phyloP scores from a whole-genome alignment of 1,140 invertebrate genomes.

The Gryllus bimaculatus region DNA sequence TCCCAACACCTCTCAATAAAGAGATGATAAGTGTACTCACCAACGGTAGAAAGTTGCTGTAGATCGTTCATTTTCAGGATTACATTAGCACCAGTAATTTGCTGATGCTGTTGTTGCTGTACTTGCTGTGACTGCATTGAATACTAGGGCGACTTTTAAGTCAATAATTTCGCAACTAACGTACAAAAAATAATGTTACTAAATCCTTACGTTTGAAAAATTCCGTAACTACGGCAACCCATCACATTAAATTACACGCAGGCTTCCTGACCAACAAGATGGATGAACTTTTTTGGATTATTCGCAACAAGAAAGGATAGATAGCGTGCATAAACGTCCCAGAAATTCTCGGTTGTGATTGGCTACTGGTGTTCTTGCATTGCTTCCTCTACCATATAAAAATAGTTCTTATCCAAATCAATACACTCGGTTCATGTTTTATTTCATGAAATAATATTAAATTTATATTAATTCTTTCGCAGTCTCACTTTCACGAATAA shows the following conservation, averaged over 20 bases:
- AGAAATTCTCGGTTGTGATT: neutral
- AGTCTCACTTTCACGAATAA: no score
- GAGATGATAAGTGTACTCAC: slow-evolving; percentile 36
- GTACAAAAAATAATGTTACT: neutral
- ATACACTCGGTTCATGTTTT: neutral
- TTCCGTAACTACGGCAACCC: neutral
- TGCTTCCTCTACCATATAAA: neutral
- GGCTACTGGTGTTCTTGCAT: neutral
- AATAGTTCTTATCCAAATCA: slow-evolving; percentile 2
- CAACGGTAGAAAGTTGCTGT: slow-evolving; percentile 56
- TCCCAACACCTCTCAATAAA: no score
- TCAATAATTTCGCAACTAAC: neutral
- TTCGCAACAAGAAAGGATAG: neutral
- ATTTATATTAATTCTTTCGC: no score
- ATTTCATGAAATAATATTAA: no score
- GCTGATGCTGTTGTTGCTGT: slow-evolving; percentile 39
- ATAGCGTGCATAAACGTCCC: neutral
- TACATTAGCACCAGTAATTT: slow-evolving; percentile 45
- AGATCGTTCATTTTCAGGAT: slow-evolving; percentile 66
- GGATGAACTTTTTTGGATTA: neutral
- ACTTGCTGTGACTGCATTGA: slow-evolving; percentile 41
- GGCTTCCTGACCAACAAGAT: neutral
- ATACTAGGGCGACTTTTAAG: neutral
- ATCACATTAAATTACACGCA: neutral
- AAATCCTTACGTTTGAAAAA: neutral